Percentiles rank a stretch among this genome's conserved stretches.
These are phyloP conservation scores for Sebastes iracundus DNA, from an alignment of 2,797 vertebrate species.

Conservation along the genomic window DNA sequence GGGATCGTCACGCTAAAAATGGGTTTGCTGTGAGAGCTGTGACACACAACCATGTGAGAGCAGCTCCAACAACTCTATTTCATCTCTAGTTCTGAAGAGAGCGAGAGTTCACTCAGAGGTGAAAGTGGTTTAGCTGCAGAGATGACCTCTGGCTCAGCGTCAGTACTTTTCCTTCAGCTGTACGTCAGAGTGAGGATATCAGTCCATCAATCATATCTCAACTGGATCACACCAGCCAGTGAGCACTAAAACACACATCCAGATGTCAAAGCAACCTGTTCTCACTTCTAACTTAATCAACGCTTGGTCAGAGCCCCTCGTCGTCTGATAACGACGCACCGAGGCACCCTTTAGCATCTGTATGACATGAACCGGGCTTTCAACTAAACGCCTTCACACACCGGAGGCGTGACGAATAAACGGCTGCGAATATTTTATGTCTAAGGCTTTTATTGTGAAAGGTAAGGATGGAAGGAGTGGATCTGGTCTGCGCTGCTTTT, in stretches of 20 bases:
- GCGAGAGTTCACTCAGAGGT: neutral
- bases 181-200: neutral
- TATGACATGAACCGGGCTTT: too few relatives aligned
- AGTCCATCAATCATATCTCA: neutral
- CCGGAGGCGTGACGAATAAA: too few relatives aligned
- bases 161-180: neutral
- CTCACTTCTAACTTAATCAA: too few relatives aligned
- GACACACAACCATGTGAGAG: conserved; percentile 1
- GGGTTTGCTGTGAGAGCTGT: neutral
- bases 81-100: neutral
- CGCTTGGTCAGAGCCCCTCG: too few relatives aligned
- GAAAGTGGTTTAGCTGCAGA: conserved; percentile 1
- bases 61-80: neutral
- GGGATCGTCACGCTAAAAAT: neutral
- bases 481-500: too few relatives aligned
- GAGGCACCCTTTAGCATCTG: too few relatives aligned
- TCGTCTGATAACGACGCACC: too few relatives aligned
- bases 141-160: neutral
- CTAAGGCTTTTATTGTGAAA: too few relatives aligned
- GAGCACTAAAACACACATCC: neutral
- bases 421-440: too few relatives aligned
- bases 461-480: too few relatives aligned
- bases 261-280: neutral
- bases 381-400: too few relatives aligned
- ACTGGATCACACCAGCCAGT: neutral